A percentile compares a stretch with the other conserved stretches of the same genome.
Evolutionary conservation across 2,888 invertebrate species (phyloP).

Genomic region (Temnothorax rugatulus): DNA sequence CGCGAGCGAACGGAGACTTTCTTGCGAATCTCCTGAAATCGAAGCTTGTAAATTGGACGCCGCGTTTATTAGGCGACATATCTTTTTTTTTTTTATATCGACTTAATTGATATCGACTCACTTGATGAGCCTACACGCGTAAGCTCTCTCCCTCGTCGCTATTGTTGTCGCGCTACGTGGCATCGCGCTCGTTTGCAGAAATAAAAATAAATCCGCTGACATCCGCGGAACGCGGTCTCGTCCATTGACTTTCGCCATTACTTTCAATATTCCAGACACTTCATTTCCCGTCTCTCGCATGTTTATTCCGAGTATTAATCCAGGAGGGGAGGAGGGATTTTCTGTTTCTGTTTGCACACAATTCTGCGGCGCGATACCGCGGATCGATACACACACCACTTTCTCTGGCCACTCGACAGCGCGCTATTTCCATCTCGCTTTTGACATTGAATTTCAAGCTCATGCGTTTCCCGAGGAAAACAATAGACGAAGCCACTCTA

Average conservation of each 20-base stretch:
- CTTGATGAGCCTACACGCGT: not conserved
- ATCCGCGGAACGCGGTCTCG: not conserved
- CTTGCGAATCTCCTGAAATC: not conserved
- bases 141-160: not conserved
- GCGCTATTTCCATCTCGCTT: conserved; percentile 66
- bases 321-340: conserved; percentile 19
- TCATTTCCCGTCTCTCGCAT: not conserved
- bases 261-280: not conserved
- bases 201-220: conserved; percentile 3
- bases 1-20: not conserved
- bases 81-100: not conserved
- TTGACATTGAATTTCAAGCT: conserved; percentile 71
- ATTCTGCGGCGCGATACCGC: conserved; percentile 42
- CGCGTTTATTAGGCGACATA: not conserved
- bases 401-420: conserved; percentile 56
- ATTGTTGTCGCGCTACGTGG: not conserved
- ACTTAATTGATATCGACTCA: not conserved
- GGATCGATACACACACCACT: conserved; percentile 68
- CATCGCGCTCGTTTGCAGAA: not conserved
- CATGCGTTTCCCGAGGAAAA: conserved; percentile 45
- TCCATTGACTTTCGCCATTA: not conserved
- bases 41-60: not conserved
- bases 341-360: conserved; percentile 44
- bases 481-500: conserved; percentile 54
- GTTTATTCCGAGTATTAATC: conserved; percentile 17